phyloP scores from a whole-genome alignment of 2,113 vertebrate genomes.

The Centropus unirufus region DNA sequence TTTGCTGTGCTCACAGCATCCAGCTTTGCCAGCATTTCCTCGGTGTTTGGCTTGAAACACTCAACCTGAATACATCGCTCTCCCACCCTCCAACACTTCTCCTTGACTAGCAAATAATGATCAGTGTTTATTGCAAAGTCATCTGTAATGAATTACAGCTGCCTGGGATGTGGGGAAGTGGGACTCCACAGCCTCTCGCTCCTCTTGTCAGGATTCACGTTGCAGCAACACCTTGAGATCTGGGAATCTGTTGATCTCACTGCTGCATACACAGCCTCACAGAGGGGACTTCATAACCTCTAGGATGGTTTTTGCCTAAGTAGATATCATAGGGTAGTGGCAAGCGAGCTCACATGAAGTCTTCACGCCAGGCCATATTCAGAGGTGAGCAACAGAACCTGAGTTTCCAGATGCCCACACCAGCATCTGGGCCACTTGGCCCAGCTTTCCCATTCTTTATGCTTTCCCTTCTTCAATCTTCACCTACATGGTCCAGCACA shows the following conservation, averaged over 20 bases:
- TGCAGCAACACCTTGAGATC: not conserved
- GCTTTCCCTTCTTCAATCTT: not conserved
- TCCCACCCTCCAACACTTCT: not conserved
- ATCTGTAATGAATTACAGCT: not conserved
- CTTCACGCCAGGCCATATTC: not conserved
- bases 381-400: not conserved
- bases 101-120: not conserved
- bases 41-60: not conserved
- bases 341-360: not conserved
- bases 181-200: not conserved
- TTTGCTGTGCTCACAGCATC: not conserved
- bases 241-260: not conserved
- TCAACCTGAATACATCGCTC: not conserved
- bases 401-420: not conserved
- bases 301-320: not conserved
- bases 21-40: not conserved
- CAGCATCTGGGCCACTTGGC: not conserved
- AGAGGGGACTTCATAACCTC: not conserved
- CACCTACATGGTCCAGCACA: not conserved
- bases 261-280: not conserved
- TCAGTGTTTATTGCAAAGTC: not conserved
- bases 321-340: not conserved
- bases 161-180: accelerated
- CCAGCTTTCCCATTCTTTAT: not conserved
- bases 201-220: not conserved